Percentiles rank a stretch among this genome's conserved stretches.
phyloP scores from a whole-genome alignment of 1,140 invertebrate species.

The Colletes gigas region DNA sequence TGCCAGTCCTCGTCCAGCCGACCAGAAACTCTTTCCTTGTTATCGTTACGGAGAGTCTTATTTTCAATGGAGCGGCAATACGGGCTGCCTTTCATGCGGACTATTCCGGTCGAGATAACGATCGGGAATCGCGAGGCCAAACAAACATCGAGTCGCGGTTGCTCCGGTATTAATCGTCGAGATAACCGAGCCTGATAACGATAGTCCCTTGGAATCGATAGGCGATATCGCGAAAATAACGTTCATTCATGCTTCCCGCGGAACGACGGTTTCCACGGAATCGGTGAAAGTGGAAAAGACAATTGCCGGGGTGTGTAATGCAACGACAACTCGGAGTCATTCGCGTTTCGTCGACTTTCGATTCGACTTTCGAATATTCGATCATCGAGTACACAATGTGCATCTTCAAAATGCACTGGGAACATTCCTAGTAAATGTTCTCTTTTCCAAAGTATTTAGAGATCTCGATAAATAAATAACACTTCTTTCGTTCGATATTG shows the following conservation, averaged over 20 bases:
- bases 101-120: neutral
- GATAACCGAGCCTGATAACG: conserved; percentile 1
- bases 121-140: neutral
- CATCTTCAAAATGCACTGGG: no score
- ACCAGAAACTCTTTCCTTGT: neutral
- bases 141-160: conserved; percentile 3
- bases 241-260: neutral
- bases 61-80: conserved; percentile 8
- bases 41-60: neutral
- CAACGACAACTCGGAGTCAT: neutral
- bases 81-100: neutral
- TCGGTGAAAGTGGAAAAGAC: conserved; percentile 27
- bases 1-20: neutral
- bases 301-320: neutral
- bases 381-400: no score
- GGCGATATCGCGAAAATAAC: neutral
- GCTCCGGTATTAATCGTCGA: conserved; percentile 11
- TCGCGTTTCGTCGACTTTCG: neutral
- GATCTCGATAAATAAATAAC: no score
- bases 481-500: no score
- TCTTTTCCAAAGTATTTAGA: no score
- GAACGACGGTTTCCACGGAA: conserved; percentile 3
- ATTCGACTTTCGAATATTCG: no score
- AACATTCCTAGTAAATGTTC: no score
- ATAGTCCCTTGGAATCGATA: neutral